phyloP scores from a whole-genome alignment of 2,113 vertebrate species.

The Aphyosemion australe region DNA sequence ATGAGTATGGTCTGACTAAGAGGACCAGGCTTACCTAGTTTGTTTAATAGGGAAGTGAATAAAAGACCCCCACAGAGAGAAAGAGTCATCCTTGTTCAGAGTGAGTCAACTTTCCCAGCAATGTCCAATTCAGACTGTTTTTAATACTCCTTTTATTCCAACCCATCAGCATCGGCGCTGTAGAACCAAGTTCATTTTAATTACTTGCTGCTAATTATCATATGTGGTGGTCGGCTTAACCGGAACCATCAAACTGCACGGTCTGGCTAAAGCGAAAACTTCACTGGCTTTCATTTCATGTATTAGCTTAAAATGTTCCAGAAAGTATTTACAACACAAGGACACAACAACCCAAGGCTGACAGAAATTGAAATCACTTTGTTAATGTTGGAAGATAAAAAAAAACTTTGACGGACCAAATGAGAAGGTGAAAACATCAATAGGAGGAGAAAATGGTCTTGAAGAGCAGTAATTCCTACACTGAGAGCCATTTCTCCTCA shows the following conservation, averaged over 20 bases:
- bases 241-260: no score
- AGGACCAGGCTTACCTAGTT: conserved; percentile 36
- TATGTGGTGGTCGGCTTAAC: no score
- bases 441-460: conserved; percentile 17
- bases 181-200: no score
- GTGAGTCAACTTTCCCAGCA: conserved; percentile 49
- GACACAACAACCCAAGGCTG: conserved; percentile 25
- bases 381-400: not conserved
- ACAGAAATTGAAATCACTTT: conserved; percentile 29
- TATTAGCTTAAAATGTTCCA: conserved; percentile 1
- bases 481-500: conserved; percentile 48
- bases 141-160: no score
- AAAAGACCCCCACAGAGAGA: conserved; percentile 31
- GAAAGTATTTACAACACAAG: not conserved
- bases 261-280: no score
- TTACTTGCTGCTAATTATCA: no score
- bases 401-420: conserved; percentile 34
- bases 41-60: conserved; percentile 50
- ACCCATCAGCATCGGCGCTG: no score
- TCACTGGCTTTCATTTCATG: not conserved
- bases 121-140: no score
- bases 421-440: conserved; percentile 25
- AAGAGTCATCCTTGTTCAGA: conserved; percentile 58
- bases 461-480: not conserved
- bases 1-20: conserved; percentile 35